Conservation (phyloP, 2,888 invertebrate genomes). For the Fragum fragum region DNA sequence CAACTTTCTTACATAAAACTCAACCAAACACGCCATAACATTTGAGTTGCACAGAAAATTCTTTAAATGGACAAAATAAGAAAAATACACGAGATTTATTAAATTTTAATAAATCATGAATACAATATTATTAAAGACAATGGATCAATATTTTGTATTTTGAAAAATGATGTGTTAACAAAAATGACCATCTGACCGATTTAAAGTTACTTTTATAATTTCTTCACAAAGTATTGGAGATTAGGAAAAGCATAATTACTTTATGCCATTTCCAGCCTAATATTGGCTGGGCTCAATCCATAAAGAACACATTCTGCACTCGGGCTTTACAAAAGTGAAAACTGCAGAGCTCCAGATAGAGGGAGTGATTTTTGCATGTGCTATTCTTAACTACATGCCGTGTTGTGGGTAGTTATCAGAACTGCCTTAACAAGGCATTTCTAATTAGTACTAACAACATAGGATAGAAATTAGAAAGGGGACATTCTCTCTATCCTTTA, state of each 20-base stretch:
- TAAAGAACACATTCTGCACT: constrained; percentile 84
- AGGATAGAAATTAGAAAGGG: too few relatives aligned
- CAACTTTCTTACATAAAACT: constrained; percentile 21
- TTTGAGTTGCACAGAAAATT: constrained; percentile 60
- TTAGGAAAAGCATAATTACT: background rate
- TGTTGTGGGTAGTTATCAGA: too few relatives aligned
- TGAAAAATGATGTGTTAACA: background rate
- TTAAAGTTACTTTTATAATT: background rate
- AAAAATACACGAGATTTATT: background rate
- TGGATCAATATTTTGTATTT: background rate
- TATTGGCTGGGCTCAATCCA: constrained; percentile 78
- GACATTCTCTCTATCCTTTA: too few relatives aligned
- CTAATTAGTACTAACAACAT: too few relatives aligned
- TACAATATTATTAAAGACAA: background rate
- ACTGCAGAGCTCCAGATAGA: too few relatives aligned
- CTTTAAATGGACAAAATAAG: background rate
- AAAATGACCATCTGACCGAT: background rate
- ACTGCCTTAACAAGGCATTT: too few relatives aligned
- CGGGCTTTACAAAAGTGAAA: constrained; percentile 55
- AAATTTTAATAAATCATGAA: background rate
- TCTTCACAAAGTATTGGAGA: too few relatives aligned
- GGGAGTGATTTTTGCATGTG: too few relatives aligned
- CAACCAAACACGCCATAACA: constrained; percentile 21
- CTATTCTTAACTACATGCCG: too few relatives aligned
- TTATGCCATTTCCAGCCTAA: constrained; percentile 47